These are phyloP conservation scores for Entomobrya proxima DNA, from an alignment of 2,888 invertebrate species.

Conservation along the genomic window DNA sequence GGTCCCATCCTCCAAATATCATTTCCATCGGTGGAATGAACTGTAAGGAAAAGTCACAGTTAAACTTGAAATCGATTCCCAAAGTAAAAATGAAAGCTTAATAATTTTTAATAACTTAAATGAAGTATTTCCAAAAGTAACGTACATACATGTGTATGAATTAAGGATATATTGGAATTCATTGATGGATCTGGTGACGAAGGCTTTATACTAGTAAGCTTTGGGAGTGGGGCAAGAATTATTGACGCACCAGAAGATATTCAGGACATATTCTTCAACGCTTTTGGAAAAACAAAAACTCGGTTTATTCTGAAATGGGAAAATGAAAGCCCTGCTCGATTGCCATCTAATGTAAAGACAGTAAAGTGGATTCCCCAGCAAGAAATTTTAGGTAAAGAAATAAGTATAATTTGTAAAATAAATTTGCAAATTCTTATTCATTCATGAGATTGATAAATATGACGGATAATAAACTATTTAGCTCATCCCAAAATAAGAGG, in stretches of 20 bases:
- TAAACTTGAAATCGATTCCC: slow-evolving; percentile 33
- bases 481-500: slow-evolving; percentile 78
- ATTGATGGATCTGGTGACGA: slow-evolving; percentile 60
- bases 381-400: slow-evolving; percentile 63
- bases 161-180: slow-evolving; percentile 67
- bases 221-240: slow-evolving; percentile 76
- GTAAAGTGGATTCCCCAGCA: slow-evolving; percentile 70
- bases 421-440: neutral
- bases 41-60: slow-evolving; percentile 14
- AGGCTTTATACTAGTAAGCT: slow-evolving; percentile 71
- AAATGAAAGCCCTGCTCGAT: slow-evolving; percentile 49
- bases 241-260: slow-evolving; percentile 87
- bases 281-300: slow-evolving; percentile 78
- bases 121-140: neutral
- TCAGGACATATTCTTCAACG: slow-evolving; percentile 84
- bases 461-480: too few relatives aligned
- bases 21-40: slow-evolving; percentile 60
- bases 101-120: neutral
- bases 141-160: neutral
- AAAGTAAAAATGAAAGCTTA: slow-evolving; percentile 43
- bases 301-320: slow-evolving; percentile 71
- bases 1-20: slow-evolving; percentile 62
- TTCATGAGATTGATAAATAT: neutral
- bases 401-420: neutral
- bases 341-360: slow-evolving; percentile 66